Evolutionary conservation across 2,797 vertebrate genomes (phyloP).

Genomic region (Adrianichthys oophorus): DNA sequence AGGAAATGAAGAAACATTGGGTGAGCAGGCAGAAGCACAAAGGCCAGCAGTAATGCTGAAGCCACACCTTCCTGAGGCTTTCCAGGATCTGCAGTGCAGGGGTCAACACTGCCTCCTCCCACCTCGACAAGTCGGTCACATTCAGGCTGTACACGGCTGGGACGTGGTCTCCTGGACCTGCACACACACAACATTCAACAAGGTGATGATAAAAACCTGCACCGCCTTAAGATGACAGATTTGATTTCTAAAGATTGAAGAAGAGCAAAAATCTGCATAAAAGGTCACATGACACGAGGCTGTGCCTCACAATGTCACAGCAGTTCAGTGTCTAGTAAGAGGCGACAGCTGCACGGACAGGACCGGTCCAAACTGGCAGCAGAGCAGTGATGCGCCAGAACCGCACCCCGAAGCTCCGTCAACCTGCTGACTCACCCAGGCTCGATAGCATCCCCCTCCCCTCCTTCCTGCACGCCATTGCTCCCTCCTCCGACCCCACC

Average conservation of each 20-base stretch:
- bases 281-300: no score
- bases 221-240: no score
- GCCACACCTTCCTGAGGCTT: slow-evolving; percentile 87
- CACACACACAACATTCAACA: neutral
- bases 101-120: slow-evolving; percentile 87
- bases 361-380: slow-evolving; percentile 26
- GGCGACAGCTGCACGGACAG: slow-evolving; percentile 5
- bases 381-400: slow-evolving; percentile 51
- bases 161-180: slow-evolving; percentile 86
- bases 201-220: neutral
- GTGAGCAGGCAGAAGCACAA: neutral
- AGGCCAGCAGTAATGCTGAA: neutral
- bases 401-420: slow-evolving; percentile 65
- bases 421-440: slow-evolving; percentile 80
- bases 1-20: no score
- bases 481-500: slow-evolving; percentile 45
- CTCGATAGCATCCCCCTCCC: slow-evolving; percentile 72
- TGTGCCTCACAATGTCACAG: no score
- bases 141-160: slow-evolving; percentile 89
- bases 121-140: slow-evolving; percentile 84
- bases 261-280: no score
- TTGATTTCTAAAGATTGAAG: no score
- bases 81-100: slow-evolving; percentile 90
- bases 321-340: neutral
- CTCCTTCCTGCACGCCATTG: slow-evolving; percentile 26